phyloP scores from a whole-genome alignment of 2,113 vertebrate species.

The Parotia lawesii region DNA sequence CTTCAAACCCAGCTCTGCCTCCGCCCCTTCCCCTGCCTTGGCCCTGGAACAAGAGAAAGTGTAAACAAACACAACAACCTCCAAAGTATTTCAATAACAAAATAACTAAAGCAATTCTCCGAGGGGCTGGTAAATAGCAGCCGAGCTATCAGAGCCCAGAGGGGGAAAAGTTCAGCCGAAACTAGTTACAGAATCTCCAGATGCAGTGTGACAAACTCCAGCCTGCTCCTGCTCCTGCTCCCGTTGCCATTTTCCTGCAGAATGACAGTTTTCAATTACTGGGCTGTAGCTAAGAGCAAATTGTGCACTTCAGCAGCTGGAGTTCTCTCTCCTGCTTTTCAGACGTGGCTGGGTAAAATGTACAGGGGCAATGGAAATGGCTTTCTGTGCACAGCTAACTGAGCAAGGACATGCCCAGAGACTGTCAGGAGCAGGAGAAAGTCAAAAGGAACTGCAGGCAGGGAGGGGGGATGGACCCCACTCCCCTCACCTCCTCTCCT shows the following conservation, averaged over 20 bases:
- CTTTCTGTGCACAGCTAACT: constrained; percentile 21
- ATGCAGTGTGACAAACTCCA: constrained; percentile 57
- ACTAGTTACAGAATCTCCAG: constrained; percentile 45
- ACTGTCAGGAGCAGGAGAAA: neutral
- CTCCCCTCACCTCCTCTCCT: neutral
- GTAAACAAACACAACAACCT: constrained; percentile 27
- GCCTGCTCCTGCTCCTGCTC: neutral
- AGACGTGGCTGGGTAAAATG: constrained; percentile 43
- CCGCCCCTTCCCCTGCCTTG: neutral
- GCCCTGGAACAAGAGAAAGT: neutral
- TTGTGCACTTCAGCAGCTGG: constrained; percentile 53
- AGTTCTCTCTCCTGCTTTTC: constrained; percentile 45
- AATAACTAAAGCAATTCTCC: constrained; percentile 38
- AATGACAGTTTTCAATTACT: constrained; percentile 71
- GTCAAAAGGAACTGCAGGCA: neutral
- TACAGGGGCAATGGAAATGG: neutral
- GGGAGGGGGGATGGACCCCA: neutral
- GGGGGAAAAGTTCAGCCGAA: constrained; percentile 58
- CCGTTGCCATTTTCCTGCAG: constrained; percentile 47
- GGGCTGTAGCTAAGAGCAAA: constrained; percentile 54
- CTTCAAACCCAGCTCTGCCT: neutral
- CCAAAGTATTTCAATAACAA: constrained; percentile 60
- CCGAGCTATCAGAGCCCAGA: constrained; percentile 45
- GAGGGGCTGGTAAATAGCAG: constrained; percentile 50
- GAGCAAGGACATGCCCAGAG: constrained; percentile 8